Conservation (phyloP, 2,888 invertebrate genomes). For the Ecliptopera silaceata region DNA sequence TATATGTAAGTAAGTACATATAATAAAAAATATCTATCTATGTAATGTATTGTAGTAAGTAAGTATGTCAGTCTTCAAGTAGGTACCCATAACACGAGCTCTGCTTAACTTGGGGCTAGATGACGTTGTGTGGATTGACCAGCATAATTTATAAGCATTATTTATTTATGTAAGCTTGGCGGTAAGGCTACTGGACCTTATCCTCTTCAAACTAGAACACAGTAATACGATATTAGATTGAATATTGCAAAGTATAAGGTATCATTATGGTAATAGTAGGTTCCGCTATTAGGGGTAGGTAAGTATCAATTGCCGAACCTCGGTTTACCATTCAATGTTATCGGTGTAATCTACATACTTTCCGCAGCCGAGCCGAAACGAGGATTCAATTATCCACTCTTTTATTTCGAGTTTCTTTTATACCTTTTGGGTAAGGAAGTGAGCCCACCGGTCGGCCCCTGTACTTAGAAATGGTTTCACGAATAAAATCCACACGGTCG, state of each 20-base stretch:
- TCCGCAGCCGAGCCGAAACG: conserved; percentile 9
- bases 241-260: conserved; percentile 5
- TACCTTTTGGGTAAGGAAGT: conserved; percentile 7
- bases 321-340: conserved; percentile 22
- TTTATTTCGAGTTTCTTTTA: conserved; percentile 23
- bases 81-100: too few species aligned
- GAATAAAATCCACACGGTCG: not conserved
- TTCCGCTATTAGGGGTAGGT: conserved; percentile 3
- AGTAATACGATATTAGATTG: not conserved
- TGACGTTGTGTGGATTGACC: too few species aligned
- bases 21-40: too few species aligned
- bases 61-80: too few species aligned
- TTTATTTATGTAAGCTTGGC: too few species aligned
- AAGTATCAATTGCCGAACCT: conserved; percentile 12
- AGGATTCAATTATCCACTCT: conserved; percentile 25
- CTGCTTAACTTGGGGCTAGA: too few species aligned
- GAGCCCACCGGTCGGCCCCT: not conserved
- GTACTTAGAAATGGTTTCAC: not conserved
- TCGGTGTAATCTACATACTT: conserved; percentile 23
- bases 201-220: too few species aligned
- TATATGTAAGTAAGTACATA: too few species aligned
- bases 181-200: too few species aligned
- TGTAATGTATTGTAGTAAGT: too few species aligned
- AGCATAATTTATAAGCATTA: too few species aligned
- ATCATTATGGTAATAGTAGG: conserved; percentile 11